Conservation (phyloP, 2,888 invertebrate genomes). For the Harpagoxenus sublaevis region DNA sequence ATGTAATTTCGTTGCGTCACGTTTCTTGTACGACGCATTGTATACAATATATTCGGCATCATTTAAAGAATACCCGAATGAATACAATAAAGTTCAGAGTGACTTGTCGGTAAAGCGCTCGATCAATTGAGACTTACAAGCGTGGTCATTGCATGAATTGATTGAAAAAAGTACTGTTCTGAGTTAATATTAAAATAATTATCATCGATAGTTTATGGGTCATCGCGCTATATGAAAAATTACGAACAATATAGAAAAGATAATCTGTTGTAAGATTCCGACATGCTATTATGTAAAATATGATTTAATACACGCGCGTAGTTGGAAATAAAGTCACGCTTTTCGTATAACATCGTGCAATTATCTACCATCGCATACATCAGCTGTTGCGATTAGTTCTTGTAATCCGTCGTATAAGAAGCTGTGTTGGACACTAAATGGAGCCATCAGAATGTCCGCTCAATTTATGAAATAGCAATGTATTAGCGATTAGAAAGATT, state of each 20-base stretch:
- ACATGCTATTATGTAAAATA: constrained; percentile 33
- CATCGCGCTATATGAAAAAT: constrained; percentile 2
- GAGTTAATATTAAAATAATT: neutral
- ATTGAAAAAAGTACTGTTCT: neutral
- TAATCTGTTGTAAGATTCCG: constrained; percentile 8
- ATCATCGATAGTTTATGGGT: neutral
- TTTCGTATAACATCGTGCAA: constrained; percentile 14
- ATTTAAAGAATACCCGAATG: neutral
- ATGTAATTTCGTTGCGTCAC: constrained; percentile 41
- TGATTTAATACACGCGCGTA: neutral
- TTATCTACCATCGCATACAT: constrained; percentile 26
- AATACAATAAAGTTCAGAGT: constrained; percentile 16
- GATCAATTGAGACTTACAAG: neutral
- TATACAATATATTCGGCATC: constrained; percentile 22
- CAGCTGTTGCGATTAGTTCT: constrained; percentile 31
- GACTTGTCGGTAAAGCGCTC: neutral
- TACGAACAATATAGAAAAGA: constrained; percentile 1
- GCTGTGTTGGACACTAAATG: constrained; percentile 20
- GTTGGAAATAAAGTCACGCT: constrained; percentile 9
- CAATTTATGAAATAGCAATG: constrained; percentile 30
- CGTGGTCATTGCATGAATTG: neutral
- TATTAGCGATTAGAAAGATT: constrained; percentile 11
- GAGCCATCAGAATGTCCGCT: constrained; percentile 18
- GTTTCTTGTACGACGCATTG: constrained; percentile 9
- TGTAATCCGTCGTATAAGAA: constrained; percentile 12